Evolutionary conservation across 2,797 vertebrate genomes (phyloP).

Genomic region (Tenualosa thibaudeaui): DNA sequence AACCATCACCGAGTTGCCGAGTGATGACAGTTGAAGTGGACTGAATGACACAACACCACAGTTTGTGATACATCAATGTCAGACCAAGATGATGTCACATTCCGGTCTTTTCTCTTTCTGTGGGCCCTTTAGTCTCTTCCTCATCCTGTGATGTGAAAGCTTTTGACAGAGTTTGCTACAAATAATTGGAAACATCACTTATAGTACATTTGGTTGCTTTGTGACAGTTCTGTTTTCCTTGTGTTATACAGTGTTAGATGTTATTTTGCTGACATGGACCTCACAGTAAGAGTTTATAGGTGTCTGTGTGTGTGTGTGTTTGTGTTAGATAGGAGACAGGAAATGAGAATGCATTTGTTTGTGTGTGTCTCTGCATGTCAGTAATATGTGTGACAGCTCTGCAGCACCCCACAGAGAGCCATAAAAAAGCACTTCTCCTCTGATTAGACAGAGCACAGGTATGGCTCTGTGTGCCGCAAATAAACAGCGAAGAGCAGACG

Average conservation of each 20-base stretch:
- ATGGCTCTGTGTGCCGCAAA: conserved; percentile 67
- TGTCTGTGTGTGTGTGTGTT: conserved; percentile 42
- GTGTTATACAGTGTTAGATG: background rate
- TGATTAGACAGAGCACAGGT: conserved; percentile 64
- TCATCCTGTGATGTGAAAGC: conserved; percentile 5
- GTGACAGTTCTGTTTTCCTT: background rate
- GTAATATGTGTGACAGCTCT: conserved; percentile 8
- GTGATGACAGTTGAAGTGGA: background rate
- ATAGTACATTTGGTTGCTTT: background rate
- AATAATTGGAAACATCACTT: conserved; percentile 30
- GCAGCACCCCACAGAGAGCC: conserved; percentile 41
- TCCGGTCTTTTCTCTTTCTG: background rate
- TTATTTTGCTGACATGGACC: conserved; percentile 7
- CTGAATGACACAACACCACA: background rate
- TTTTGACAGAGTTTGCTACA: conserved; percentile 17
- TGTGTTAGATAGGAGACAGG: background rate
- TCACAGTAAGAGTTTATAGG: conserved; percentile 19
- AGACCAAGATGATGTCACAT: background rate
- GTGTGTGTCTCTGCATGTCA: background rate
- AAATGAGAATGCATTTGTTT: background rate
- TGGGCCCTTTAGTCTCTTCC: background rate
- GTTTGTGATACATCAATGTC: background rate
- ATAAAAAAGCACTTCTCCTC: conserved; percentile 75
- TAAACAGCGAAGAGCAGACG: conserved; percentile 56
- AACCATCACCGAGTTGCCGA: background rate